A percentile compares a stretch with the other conserved stretches of the same genome.
Conservation (phyloP, 2,797 vertebrate species). For the Acrossocheilus fasciatus region DNA sequence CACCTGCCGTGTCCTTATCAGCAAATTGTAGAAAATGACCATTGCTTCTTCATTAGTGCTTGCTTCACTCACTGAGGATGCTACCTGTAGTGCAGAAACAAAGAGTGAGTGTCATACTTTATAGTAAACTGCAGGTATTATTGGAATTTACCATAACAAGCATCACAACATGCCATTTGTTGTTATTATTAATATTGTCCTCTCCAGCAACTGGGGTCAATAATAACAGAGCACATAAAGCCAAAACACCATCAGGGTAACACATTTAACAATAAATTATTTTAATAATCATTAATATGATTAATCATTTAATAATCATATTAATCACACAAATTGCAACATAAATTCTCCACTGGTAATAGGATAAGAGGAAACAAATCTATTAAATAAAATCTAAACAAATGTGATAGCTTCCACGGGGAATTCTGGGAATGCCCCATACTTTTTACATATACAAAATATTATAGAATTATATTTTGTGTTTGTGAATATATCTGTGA, state of each 20-base stretch:
- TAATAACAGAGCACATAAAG: neutral
- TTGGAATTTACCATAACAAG: neutral
- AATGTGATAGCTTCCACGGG: neutral
- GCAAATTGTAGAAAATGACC: neutral
- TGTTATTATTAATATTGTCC: neutral
- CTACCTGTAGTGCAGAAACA: constrained; percentile 43
- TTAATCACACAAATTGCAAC: neutral
- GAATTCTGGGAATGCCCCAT: neutral
- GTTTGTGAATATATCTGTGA: neutral
- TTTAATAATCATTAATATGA: neutral
- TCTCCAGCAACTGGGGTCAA: neutral
- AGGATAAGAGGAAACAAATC: neutral
- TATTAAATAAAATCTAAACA: neutral
- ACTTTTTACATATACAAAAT: neutral
- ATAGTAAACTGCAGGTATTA: neutral
- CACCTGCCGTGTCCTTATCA: neutral
- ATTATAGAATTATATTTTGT: neutral
- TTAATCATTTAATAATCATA: too few species aligned
- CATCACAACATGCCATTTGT: neutral
- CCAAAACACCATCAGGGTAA: neutral
- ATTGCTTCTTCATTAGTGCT: constrained; percentile 10
- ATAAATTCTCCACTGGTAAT: neutral
- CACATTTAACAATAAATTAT: neutral
- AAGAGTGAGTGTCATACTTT: neutral
- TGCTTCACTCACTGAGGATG: neutral